These are phyloP conservation scores for Metaphire vulgaris DNA, from an alignment of 1,140 invertebrate species.

Conservation along the genomic window DNA sequence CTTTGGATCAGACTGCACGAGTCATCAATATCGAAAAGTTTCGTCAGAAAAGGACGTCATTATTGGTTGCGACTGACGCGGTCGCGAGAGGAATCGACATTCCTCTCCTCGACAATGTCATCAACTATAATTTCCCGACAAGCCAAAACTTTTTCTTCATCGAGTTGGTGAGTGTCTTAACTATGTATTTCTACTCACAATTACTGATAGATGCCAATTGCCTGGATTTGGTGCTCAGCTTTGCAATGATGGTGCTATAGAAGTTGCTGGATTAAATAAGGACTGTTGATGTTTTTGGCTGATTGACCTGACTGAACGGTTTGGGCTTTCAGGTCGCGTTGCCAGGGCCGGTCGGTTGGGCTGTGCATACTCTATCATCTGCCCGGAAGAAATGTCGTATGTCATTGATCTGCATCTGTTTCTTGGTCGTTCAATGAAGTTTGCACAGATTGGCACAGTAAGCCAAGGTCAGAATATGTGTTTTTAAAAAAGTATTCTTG, in stretches of 20 bases:
- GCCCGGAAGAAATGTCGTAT: conserved; percentile 83
- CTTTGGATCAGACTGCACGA: conserved; percentile 85
- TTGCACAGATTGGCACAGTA: conserved; percentile 44
- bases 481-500: conserved; percentile 4
- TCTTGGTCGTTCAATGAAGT: conserved; percentile 67
- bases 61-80: conserved; percentile 89
- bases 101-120: conserved; percentile 88
- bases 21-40: conserved; percentile 95
- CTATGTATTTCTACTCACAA: background rate
- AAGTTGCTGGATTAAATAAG: no score
- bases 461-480: background rate
- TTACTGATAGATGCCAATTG: no score
- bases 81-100: conserved; percentile 96
- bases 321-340: conserved; percentile 75
- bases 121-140: conserved; percentile 95
- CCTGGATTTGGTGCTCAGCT: no score
- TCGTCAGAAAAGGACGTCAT: conserved; percentile 57
- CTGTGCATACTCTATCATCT: conserved; percentile 78
- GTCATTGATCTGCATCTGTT: conserved; percentile 90
- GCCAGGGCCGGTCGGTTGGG: conserved; percentile 87
- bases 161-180: conserved; percentile 75
- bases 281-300: no score
- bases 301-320: no score
- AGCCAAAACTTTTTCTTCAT: conserved; percentile 94
- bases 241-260: no score